phyloP scores from a whole-genome alignment of 2,113 vertebrate genomes.

The Steatornis caripensis region DNA sequence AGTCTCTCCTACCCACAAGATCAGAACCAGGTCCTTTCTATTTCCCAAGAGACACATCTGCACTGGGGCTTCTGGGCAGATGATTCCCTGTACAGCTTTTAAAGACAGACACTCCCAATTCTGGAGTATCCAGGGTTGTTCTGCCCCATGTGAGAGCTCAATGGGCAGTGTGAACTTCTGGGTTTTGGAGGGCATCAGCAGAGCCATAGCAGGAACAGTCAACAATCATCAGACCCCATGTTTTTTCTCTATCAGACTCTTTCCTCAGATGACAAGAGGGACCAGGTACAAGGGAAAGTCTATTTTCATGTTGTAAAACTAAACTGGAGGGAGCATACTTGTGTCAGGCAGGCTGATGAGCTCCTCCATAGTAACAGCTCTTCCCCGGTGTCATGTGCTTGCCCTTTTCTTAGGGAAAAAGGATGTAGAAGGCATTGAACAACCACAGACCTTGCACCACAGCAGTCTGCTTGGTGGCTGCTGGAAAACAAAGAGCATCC shows the following conservation, averaged over 20 bases:
- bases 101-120: not conserved
- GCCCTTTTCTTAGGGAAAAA: not conserved
- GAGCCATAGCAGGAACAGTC: not conserved
- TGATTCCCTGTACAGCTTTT: not conserved
- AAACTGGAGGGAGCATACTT: not conserved
- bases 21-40: not conserved
- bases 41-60: not conserved
- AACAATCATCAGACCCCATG: not conserved
- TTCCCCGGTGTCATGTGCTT: not conserved
- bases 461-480: not conserved
- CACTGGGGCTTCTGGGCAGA: not conserved
- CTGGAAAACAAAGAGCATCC: not conserved
- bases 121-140: not conserved
- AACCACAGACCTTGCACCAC: not conserved
- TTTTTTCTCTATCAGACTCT: not conserved
- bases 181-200: not conserved
- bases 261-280: not conserved
- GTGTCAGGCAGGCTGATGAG: not conserved
- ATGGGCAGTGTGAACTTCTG: accelerated
- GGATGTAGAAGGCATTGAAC: not conserved
- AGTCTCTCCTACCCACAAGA: not conserved
- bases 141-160: not conserved
- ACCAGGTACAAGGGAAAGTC: not conserved
- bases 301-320: not conserved
- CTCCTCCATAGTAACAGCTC: not conserved